Conservation (phyloP, 2,888 invertebrate species). For the Brachypterus glaber region DNA sequence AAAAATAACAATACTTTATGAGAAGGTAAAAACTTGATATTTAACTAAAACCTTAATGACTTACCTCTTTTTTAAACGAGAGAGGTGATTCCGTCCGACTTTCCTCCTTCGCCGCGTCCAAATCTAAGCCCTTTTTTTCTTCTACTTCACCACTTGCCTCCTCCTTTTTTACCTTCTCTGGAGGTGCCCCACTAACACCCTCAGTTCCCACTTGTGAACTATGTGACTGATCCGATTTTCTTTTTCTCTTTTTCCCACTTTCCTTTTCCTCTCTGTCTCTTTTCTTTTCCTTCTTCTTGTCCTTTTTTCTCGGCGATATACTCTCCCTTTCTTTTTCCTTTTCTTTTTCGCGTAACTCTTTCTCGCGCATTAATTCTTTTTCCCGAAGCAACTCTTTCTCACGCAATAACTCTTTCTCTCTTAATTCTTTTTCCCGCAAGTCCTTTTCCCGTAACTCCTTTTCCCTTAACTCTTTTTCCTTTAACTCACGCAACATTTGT, state of each 20-base stretch:
- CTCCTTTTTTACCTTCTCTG: slow-evolving; percentile 34
- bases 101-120: too few relatives aligned
- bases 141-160: slow-evolving; percentile 27
- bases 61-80: slow-evolving; percentile 23
- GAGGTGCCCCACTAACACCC: too few relatives aligned
- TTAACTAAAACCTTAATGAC: too few relatives aligned
- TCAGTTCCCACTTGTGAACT: slow-evolving; percentile 40
- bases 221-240: slow-evolving; percentile 45
- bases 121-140: too few relatives aligned
- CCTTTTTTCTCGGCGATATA: slow-evolving; percentile 42
- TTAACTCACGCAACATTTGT: too few relatives aligned
- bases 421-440: too few relatives aligned
- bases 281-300: slow-evolving; percentile 41
- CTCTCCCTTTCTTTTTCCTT: slow-evolving; percentile 36
- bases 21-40: slow-evolving; percentile 5
- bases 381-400: too few relatives aligned
- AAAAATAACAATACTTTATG: slow-evolving; percentile 4
- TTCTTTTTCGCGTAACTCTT: slow-evolving; percentile 51
- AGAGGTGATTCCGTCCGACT: too few relatives aligned
- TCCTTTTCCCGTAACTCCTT: too few relatives aligned
- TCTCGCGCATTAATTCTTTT: background rate
- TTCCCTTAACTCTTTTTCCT: too few relatives aligned
- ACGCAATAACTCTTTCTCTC: too few relatives aligned
- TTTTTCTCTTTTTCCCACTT: slow-evolving; percentile 55
- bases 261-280: slow-evolving; percentile 50